phyloP scores from a whole-genome alignment of 2,113 vertebrate species.

The Otolemur garnettii region DNA sequence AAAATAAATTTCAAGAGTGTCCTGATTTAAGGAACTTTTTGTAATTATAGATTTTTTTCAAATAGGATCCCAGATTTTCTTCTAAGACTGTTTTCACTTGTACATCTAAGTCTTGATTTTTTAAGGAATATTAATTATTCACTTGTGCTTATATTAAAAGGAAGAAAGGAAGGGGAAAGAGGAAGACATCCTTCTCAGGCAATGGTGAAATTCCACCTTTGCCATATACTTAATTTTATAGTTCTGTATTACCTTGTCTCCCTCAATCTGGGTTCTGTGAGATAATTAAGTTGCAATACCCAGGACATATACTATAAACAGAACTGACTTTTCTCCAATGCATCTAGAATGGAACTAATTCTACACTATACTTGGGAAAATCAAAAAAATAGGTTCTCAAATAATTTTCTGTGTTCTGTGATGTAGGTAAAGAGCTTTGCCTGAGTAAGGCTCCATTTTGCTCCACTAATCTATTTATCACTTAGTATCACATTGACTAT shows the following conservation, averaged over 20 bases:
- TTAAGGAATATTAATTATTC: not conserved
- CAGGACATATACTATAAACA: not conserved
- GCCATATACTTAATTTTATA: not conserved
- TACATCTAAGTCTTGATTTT: slow-evolving; percentile 1
- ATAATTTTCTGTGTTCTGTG: not conserved
- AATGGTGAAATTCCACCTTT: not conserved
- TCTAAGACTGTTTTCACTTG: not conserved
- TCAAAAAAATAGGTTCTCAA: not conserved
- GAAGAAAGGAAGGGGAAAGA: no score
- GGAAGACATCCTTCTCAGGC: not conserved
- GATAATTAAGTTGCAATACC: not conserved
- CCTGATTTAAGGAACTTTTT: not conserved
- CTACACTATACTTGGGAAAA: not conserved
- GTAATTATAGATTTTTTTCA: not conserved
- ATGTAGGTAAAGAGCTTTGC: not conserved
- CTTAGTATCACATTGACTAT: rapidly evolving
- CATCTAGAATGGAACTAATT: not conserved
- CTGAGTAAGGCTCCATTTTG: not conserved
- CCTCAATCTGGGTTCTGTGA: not conserved
- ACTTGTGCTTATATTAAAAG: not conserved
- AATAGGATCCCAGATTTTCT: not conserved
- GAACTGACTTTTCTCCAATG: not conserved
- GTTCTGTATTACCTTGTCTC: not conserved
- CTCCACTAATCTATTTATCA: not conserved
- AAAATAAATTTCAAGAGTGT: not conserved